Base-by-base conservation (phyloP, 2,797 vertebrate species). In the Percopsis omiscomaycus region DNA sequence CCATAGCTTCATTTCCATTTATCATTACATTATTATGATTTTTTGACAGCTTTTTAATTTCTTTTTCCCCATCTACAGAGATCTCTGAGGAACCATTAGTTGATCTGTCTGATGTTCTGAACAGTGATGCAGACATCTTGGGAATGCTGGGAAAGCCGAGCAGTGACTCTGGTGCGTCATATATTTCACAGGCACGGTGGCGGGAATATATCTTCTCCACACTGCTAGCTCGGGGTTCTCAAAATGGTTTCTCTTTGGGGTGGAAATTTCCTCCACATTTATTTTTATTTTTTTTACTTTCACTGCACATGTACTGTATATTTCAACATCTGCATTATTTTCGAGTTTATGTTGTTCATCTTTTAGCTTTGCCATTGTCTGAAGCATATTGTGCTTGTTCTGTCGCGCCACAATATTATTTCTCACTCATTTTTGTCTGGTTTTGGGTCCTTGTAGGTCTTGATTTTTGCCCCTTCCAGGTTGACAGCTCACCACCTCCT, bases 381-480 rank as follows among this genome's bases (percentile, higher is more conserved):
- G 70, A 69, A 85, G 79, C 45, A 77, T 85, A 75, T 84, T 91
- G 75, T 83, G 79, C 78, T 77, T 86, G 78, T 81, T 71, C 80
- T 91, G 89, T 90, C 82, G 88, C 87, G 88, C 82, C 77, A 75
- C 13, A 37, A 16, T 15, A 15, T 80, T 92, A 93, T 93, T 95
- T 94, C 95, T 95, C 94, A 94, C 92, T 94, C 95, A 90, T 96
- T 94, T 66, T 94, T 95, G 92, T 98, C 94, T 96, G 95, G 93
- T 98, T 98, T 89, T 98, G 96, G 96, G 95, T 99, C 88, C 95
- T 93, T 95, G 92, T 98, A 98, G 98, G 97, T 99, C 95, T 98
- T 98, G 96, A 97, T 98, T 98, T 98, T 96, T 96, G 94, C 96
- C 93, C 95, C 96, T 99, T 98, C 96, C 97, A 98, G 94, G 95